Evolutionary conservation across 2,888 invertebrate genomes (phyloP).

Genomic region (Philonicus albiceps): DNA sequence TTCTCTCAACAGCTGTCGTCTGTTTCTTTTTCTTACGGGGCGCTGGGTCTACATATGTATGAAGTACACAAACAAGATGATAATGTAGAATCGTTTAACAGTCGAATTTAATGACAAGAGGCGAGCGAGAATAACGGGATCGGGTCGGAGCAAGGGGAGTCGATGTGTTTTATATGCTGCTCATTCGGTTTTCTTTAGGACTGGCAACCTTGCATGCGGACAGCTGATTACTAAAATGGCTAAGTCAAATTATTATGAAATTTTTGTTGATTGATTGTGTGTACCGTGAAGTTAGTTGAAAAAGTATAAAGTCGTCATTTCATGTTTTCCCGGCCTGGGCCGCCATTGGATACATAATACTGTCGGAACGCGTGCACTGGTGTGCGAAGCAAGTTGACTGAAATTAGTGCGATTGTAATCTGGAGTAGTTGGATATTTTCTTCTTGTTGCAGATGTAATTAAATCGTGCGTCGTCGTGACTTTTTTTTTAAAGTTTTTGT

Average conservation of each 20-base stretch:
- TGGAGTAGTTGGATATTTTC: slow-evolving; percentile 28
- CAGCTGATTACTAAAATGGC: slow-evolving; percentile 38
- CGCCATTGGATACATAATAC: background rate
- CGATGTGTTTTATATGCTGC: slow-evolving; percentile 21
- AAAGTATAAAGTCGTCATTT: background rate
- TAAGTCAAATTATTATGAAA: slow-evolving; percentile 33
- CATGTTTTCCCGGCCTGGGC: background rate
- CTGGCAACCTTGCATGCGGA: slow-evolving; percentile 43
- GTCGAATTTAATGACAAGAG: slow-evolving; percentile 27
- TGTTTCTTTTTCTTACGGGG: background rate
- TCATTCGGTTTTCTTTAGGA: slow-evolving; percentile 35
- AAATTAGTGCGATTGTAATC: slow-evolving; percentile 32
- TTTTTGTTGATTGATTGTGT: slow-evolving; percentile 41
- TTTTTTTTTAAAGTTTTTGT: background rate
- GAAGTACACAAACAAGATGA: slow-evolving; percentile 35
- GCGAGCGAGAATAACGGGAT: slow-evolving; percentile 16
- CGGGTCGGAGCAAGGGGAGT: slow-evolving; percentile 1
- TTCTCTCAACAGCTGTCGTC: background rate
- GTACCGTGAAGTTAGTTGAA: background rate
- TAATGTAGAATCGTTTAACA: slow-evolving; percentile 39
- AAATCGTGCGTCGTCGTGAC: background rate
- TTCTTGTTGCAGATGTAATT: slow-evolving; percentile 14
- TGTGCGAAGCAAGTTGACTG: background rate
- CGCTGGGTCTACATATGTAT: slow-evolving; percentile 8
- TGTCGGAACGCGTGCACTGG: background rate